A percentile compares a stretch with the other conserved stretches of the same genome.
phyloP scores from a whole-genome alignment of 2,888 invertebrate genomes.

The Periphyllus acericola region DNA sequence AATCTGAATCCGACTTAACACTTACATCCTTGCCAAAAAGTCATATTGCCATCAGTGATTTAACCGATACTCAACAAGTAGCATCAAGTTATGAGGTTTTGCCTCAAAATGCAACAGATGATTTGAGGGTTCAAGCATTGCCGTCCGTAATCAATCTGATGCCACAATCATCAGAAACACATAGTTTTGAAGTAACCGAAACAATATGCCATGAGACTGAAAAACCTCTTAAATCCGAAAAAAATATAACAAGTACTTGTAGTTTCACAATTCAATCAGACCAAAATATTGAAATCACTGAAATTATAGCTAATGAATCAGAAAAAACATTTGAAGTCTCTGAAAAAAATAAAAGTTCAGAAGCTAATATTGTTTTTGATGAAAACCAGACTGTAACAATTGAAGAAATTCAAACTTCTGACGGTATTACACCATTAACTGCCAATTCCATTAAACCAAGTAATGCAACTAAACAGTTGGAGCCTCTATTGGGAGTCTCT shows the following conservation, averaged over 20 bases:
- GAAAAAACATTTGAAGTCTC: slow-evolving; percentile 49
- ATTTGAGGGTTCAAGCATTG: neutral
- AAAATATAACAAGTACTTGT: slow-evolving; percentile 63
- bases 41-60: neutral
- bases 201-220: slow-evolving; percentile 39
- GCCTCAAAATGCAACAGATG: neutral
- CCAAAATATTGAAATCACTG: slow-evolving; percentile 46
- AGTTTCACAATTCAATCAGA: neutral
- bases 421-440: slow-evolving; percentile 67
- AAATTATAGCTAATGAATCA: slow-evolving; percentile 55
- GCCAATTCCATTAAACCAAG: slow-evolving; percentile 66
- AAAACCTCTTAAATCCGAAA: slow-evolving; percentile 62
- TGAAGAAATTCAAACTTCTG: slow-evolving; percentile 69
- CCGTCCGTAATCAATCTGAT: neutral
- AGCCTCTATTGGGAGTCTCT: slow-evolving; percentile 71
- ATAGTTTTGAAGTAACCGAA: slow-evolving; percentile 48
- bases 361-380: slow-evolving; percentile 69
- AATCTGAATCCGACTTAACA: slow-evolving; percentile 18
- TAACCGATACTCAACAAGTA: slow-evolving; percentile 28
- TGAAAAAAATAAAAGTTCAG: slow-evolving; percentile 67
- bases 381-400: slow-evolving; percentile 71
- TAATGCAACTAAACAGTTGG: slow-evolving; percentile 71
- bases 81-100: slow-evolving; percentile 7
- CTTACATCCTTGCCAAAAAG: neutral
- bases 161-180: neutral